Evolutionary conservation across 2,888 invertebrate genomes (phyloP), one percentile per base, ranked within the genome.

Genomic region (Teleiodes luculella): DNA sequence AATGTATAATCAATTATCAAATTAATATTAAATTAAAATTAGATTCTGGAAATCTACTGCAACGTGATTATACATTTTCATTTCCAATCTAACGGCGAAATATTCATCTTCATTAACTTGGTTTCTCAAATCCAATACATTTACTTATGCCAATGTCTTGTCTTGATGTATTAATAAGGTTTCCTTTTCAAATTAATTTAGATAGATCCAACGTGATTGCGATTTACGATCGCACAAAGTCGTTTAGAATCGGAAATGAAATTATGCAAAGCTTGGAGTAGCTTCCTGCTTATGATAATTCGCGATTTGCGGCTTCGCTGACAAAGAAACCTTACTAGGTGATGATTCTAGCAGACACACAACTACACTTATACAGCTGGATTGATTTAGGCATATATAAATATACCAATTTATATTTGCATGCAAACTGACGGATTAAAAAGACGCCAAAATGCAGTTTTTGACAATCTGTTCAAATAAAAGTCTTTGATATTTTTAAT

Each of bases 101-200:
- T 24, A 24, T 24, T 24, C 24, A 24, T 24, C 24, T 4, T 24
- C 3, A 18, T 41, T 11, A 18, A 20, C 39, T 41, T 41, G 39
- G 10, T 7, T 18, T 41, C 18, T 41, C 18, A 18, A 20, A 41
- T 41, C 28, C 41, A 24, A 45, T 28, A 24, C 16, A 31, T 18
- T 30, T 46, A 30, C 7, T 6, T 14, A 37, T 37, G 13, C 37
- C 13, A 14, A 14, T 31, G 30, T 28, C 24, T 7, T 41, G 41
- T 1, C 20, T n/a, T 10, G 28, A 31, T 31, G 10, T 46, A n/a
- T 43, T 13, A 28, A 43, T 43, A 43, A 70, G 68, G 68, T 62
- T 68, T 72, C 71, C 10, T 10, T 72, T 65, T 68, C 71, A 78
- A 69, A 78, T 72, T 64, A 43, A 47, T 33, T 33, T 47, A 47